Evolutionary conservation across 2,113 vertebrate species (phyloP).

Genomic region (Aspidoscelis tigris): DNA sequence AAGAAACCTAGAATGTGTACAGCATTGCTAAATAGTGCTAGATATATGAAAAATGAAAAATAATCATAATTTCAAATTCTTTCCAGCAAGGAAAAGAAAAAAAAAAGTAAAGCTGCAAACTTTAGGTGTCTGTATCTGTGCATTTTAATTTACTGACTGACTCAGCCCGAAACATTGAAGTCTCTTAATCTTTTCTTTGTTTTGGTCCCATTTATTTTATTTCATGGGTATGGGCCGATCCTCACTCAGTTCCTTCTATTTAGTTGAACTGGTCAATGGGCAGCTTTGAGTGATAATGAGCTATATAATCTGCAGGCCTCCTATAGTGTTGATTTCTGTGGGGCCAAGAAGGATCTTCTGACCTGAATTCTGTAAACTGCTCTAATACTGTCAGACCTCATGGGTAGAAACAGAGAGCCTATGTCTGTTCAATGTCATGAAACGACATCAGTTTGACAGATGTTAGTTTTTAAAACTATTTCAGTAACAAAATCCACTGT

Average conservation of each 20-base stretch:
- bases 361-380: background rate
- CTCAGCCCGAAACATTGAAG: background rate
- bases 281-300: background rate
- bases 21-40: background rate
- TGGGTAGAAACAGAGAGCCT: background rate
- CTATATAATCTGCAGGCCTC: background rate
- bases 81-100: conserved; percentile 37
- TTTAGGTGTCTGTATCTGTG: background rate
- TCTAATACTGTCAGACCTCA: background rate
- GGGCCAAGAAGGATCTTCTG: background rate
- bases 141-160: conserved; percentile 8
- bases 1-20: background rate
- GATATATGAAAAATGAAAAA: conserved; percentile 6
- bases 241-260: conserved; percentile 3
- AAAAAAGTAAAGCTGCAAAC: conserved; percentile 44
- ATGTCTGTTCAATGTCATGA: background rate
- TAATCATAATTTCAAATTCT: conserved; percentile 34
- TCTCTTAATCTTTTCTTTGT: background rate
- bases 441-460: background rate
- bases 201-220: conserved; percentile 28
- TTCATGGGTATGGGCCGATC: background rate
- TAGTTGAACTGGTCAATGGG: background rate
- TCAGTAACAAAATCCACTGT: conserved; percentile 14
- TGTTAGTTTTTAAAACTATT: conserved; percentile 50
- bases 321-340: background rate